A percentile compares a stretch with the other conserved stretches of the same genome.
Evolutionary conservation across 2,888 invertebrate genomes (phyloP).

Genomic region (Drosophila fungiperda): DNA sequence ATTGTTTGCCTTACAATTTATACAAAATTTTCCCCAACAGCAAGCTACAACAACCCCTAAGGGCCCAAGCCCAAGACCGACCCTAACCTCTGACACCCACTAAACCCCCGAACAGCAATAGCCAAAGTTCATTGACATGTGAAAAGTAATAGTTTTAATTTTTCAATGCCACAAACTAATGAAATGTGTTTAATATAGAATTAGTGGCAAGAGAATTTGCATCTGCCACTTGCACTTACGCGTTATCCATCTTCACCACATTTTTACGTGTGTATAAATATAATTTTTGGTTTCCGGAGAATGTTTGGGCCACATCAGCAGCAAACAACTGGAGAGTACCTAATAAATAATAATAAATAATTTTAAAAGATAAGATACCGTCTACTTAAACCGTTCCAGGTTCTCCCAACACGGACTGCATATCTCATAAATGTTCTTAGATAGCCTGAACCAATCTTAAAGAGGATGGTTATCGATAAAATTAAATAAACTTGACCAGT

Average conservation of each 20-base stretch:
- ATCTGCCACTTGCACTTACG: not conserved
- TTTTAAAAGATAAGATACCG: conserved; percentile 44
- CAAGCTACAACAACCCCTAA: conserved; percentile 54
- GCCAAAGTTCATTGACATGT: conserved; percentile 40
- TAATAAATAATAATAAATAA: conserved; percentile 39
- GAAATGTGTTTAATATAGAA: not conserved
- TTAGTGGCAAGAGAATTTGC: not conserved
- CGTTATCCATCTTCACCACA: not conserved
- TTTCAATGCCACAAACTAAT: conserved; percentile 1
- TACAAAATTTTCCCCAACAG: conserved; percentile 59
- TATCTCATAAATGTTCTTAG: conserved; percentile 24
- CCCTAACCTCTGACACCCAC: not conserved
- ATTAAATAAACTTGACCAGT: no score
- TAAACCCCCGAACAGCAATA: not conserved
- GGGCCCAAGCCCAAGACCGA: conserved; percentile 1
- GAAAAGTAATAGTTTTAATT: conserved; percentile 22
- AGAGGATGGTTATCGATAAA: no score
- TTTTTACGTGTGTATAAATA: not conserved
- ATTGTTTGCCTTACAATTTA: conserved; percentile 67
- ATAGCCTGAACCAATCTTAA: not conserved
- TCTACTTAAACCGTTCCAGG: conserved; percentile 10
- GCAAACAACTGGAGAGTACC: conserved; percentile 6
- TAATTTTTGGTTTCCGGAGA: not conserved
- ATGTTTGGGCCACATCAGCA: conserved; percentile 40
- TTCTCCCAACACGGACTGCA: not conserved